These are phyloP conservation scores for Glossophaga mutica DNA, from an alignment of 2,797 vertebrate species.

Conservation along the genomic window DNA sequence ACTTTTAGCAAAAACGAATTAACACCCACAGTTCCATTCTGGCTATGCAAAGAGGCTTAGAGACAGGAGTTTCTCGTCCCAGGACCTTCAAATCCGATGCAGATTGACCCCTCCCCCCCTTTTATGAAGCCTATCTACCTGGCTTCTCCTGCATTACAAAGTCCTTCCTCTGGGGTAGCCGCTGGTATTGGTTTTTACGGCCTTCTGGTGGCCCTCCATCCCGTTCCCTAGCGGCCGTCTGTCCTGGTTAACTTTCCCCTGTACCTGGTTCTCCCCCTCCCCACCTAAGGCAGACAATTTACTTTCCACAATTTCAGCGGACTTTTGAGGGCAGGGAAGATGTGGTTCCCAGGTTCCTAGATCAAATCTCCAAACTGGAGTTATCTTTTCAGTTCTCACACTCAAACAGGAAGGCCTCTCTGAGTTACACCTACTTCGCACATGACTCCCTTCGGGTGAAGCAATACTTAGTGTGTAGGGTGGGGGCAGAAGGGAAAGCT, in stretches of 20 bases:
- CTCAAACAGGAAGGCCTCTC: slow-evolving; percentile 47
- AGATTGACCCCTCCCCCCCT: background rate
- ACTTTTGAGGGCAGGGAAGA: background rate
- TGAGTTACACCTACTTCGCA: background rate
- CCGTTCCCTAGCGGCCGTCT: background rate
- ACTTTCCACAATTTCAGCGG: background rate
- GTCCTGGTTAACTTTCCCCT: background rate
- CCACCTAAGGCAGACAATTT: background rate
- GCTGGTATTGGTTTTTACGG: too few species aligned
- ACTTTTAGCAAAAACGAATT: background rate
- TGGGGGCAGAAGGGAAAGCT: background rate
- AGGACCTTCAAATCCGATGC: background rate
- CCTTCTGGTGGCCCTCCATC: fast-evolving
- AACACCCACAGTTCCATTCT: background rate
- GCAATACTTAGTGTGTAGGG: background rate
- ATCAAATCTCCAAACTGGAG: background rate
- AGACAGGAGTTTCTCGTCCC: background rate
- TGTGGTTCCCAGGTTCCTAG: background rate
- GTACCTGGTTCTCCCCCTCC: background rate
- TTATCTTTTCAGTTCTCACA: slow-evolving; percentile 31
- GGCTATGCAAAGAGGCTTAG: background rate
- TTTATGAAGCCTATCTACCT: background rate
- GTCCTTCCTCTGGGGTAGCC: background rate
- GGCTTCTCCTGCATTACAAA: background rate
- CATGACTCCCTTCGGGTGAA: slow-evolving; percentile 23